Conservation (phyloP, 2,797 vertebrate species). For the Artibeus lituratus region DNA sequence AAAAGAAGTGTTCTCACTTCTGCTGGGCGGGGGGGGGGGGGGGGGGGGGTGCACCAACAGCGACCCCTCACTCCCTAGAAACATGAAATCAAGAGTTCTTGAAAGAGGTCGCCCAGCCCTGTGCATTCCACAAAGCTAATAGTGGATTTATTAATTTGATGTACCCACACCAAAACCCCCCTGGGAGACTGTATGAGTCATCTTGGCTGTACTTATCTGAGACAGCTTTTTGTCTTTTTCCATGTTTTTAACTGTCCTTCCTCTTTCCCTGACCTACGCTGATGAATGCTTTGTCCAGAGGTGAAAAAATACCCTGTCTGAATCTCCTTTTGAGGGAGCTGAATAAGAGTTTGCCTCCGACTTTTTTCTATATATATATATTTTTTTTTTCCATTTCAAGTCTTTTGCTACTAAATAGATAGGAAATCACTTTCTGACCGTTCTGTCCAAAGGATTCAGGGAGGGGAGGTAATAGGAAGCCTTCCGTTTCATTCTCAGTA, state of each 20-base stretch:
- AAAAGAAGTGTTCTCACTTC: background rate
- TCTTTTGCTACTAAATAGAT: background rate
- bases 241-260: background rate
- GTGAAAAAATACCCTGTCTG: background rate
- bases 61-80: background rate
- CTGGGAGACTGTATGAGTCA: background rate
- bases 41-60: background rate
- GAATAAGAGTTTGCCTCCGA: background rate
- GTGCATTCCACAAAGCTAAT: background rate
- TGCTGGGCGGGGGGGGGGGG: too few relatives aligned
- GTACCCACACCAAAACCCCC: background rate
- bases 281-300: background rate
- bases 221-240: background rate
- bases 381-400: background rate
- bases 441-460: background rate
- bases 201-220: background rate
- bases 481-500: slow-evolving; percentile 16
- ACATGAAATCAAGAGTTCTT: background rate
- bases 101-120: background rate
- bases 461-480: slow-evolving; percentile 14
- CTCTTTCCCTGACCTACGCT: background rate
- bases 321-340: background rate
- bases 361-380: background rate
- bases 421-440: slow-evolving; percentile 9
- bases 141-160: background rate